These are phyloP conservation scores for Diachasmimorpha longicaudata DNA, from an alignment of 1,140 invertebrate genomes.

Conservation along the genomic window DNA sequence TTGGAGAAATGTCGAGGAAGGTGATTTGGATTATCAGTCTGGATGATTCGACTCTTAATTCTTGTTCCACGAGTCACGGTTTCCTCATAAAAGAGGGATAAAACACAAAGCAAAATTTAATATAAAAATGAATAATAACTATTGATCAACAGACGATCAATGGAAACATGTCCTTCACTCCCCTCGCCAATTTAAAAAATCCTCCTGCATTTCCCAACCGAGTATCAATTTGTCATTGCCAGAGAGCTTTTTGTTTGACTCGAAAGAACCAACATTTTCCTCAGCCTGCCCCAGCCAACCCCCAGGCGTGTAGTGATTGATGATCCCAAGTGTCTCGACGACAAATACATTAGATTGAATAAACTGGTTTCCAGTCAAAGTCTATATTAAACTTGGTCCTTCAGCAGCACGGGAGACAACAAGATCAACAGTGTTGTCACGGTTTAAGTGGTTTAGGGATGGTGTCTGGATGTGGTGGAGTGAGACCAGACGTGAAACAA, in stretches of 20 bases:
- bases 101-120: too few species aligned
- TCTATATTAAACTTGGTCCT: background rate
- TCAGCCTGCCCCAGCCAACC: background rate
- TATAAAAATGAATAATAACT: too few species aligned
- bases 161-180: too few species aligned
- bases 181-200: background rate
- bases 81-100: too few species aligned
- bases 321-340: background rate
- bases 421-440: background rate
- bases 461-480: background rate
- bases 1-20: too few species aligned
- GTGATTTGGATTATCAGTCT: too few species aligned
- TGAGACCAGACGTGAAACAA: background rate
- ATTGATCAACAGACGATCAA: too few species aligned
- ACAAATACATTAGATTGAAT: constrained; percentile 9
- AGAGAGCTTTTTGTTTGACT: background rate
- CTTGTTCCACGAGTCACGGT: too few species aligned
- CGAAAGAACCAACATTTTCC: background rate
- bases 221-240: background rate
- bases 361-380: background rate
- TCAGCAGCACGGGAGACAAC: background rate
- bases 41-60: too few species aligned
- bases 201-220: background rate
- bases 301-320: background rate
- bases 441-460: constrained; percentile 5